Conservation (phyloP, 2,888 invertebrate species). For the Euplexia lucipara region DNA sequence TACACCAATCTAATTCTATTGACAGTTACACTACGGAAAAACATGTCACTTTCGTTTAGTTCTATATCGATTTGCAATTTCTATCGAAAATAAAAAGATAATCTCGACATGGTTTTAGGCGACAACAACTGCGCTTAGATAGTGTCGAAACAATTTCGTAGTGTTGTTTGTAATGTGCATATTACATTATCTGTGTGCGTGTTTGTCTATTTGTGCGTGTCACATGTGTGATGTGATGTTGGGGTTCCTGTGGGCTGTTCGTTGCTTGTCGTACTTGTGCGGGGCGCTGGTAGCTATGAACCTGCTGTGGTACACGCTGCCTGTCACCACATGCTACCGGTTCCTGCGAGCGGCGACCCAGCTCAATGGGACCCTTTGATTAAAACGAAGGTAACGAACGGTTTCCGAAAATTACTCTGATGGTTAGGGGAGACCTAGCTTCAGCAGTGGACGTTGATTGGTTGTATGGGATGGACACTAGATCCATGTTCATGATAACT, state of each 20-base stretch:
- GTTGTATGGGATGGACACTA: no score
- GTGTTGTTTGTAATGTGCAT: constrained; percentile 6
- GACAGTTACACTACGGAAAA: not conserved
- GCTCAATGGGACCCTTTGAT: constrained; percentile 41
- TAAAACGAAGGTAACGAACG: constrained; percentile 6
- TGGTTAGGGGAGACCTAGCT: no score
- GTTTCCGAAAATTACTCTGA: no score
- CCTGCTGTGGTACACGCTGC: constrained; percentile 34
- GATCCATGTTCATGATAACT: no score
- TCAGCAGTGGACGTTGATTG: no score
- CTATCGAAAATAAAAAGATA: not conserved
- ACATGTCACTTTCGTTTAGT: not conserved
- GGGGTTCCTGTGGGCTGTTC: constrained; percentile 10
- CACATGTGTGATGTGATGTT: constrained; percentile 23
- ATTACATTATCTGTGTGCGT: constrained; percentile 9
- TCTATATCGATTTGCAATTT: not conserved
- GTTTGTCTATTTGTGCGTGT: constrained; percentile 2
- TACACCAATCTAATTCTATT: not conserved
- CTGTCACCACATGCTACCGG: constrained; percentile 39
- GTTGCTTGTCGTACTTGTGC: constrained; percentile 14
- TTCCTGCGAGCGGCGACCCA: constrained; percentile 18
- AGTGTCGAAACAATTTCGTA: not conserved
- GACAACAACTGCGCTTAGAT: not conserved
- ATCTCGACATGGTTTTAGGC: no score
- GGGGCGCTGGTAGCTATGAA: constrained; percentile 26